A percentile compares a stretch with the other conserved stretches of the same genome.
Conservation (phyloP, 2,888 invertebrate genomes). For the Branchellion lobata region DNA sequence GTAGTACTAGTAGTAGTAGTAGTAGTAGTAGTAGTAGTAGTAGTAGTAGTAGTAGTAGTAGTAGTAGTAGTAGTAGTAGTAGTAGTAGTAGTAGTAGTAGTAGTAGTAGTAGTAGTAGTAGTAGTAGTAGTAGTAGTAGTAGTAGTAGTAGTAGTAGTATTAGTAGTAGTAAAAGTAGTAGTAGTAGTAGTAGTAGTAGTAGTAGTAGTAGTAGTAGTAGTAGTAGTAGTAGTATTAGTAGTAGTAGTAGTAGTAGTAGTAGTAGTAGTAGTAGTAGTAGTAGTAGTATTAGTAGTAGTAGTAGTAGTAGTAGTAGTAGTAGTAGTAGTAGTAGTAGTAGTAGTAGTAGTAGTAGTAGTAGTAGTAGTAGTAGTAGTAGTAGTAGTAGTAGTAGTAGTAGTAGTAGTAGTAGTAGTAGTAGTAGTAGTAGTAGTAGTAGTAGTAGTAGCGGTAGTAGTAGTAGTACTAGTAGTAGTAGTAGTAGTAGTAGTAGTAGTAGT, state of each 20-base stretch:
- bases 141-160: constrained; percentile 22
- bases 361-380: constrained; percentile 29
- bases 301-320: constrained; percentile 29
- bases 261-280: constrained; percentile 26
- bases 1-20: constrained; percentile 42
- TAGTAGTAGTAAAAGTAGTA: constrained; percentile 11
- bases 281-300: constrained; percentile 26
- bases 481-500: constrained; percentile 29
- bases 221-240: constrained; percentile 26
- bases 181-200: constrained; percentile 23
- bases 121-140: constrained; percentile 35
- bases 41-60: constrained; percentile 49
- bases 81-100: constrained; percentile 39
- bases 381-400: constrained; percentile 39
- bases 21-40: constrained; percentile 46
- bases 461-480: constrained; percentile 23
- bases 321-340: constrained; percentile 30
- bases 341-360: constrained; percentile 29
- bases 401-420: constrained; percentile 29
- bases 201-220: constrained; percentile 11
- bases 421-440: constrained; percentile 23
- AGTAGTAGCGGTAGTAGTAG: constrained; percentile 24
- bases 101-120: constrained; percentile 36
- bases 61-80: constrained; percentile 51
- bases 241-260: constrained; percentile 23